phyloP scores from a whole-genome alignment of 2,888 invertebrate genomes.

The Rhingia campestris region DNA sequence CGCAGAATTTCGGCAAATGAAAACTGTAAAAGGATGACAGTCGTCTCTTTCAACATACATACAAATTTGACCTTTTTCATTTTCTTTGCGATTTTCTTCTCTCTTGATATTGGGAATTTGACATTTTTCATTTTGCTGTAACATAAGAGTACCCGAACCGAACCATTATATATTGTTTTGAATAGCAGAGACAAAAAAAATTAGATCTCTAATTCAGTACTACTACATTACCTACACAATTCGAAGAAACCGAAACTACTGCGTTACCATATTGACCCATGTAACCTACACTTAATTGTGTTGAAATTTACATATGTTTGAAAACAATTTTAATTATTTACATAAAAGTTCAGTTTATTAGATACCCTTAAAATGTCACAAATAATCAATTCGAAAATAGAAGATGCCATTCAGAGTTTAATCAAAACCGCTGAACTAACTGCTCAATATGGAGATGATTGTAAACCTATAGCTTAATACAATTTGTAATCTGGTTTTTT shows the following conservation, averaged over 20 bases:
- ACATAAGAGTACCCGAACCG: no score
- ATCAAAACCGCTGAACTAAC: conserved; percentile 76
- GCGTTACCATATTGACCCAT: not conserved
- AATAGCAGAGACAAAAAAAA: no score
- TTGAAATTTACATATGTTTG: not conserved
- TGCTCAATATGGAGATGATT: conserved; percentile 75
- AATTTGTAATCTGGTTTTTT: not conserved
- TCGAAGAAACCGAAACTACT: no score
- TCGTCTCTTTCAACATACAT: no score
- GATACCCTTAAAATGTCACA: conserved; percentile 30
- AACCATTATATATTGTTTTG: no score
- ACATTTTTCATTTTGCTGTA: no score
- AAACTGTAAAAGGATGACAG: no score
- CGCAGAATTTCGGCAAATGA: no score
- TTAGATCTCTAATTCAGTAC: no score
- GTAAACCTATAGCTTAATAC: conserved; percentile 49
- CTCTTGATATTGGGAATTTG: no score
- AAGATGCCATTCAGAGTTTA: conserved; percentile 76
- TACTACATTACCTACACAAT: not conserved
- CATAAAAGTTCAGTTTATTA: not conserved
- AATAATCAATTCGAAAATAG: conserved; percentile 79
- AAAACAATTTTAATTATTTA: not conserved
- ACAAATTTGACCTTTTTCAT: no score
- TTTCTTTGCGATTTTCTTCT: no score
- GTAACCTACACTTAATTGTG: not conserved